phyloP scores from a whole-genome alignment of 2,888 invertebrate genomes.

The Microplitis deprimator region DNA sequence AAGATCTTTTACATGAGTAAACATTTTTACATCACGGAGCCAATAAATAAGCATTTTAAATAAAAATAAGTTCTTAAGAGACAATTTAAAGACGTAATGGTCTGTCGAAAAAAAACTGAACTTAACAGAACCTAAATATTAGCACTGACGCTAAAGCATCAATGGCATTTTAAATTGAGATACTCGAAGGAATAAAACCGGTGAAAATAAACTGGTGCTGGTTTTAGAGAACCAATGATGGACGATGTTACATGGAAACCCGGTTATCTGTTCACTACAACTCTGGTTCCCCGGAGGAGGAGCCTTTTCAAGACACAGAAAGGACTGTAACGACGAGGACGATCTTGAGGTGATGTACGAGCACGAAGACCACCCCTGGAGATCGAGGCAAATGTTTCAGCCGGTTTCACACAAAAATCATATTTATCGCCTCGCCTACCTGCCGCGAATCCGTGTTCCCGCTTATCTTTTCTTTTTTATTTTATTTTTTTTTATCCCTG shows the following conservation, averaged over 20 bases:
- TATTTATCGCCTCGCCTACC: slow-evolving; percentile 65
- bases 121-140: slow-evolving; percentile 19
- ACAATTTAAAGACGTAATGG: not conserved
- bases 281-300: slow-evolving; percentile 43
- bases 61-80: not conserved
- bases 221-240: slow-evolving; percentile 40
- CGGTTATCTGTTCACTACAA: slow-evolving; percentile 17
- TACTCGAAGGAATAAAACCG: slow-evolving; percentile 41
- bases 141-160: slow-evolving; percentile 20
- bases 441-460: slow-evolving; percentile 54
- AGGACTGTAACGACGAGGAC: slow-evolving; percentile 33
- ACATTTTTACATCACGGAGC: not conserved
- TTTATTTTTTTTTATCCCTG: slow-evolving; percentile 48
- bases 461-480: slow-evolving; percentile 49
- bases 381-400: slow-evolving; percentile 61
- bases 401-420: slow-evolving; percentile 67
- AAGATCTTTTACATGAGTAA: not conserved
- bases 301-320: slow-evolving; percentile 44
- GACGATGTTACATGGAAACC: slow-evolving; percentile 34
- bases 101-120: slow-evolving; percentile 3
- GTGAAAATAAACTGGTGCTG: slow-evolving; percentile 40
- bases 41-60: not conserved
- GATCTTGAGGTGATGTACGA: slow-evolving; percentile 63
- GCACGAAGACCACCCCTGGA: slow-evolving; percentile 67
- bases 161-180: slow-evolving; percentile 38